phyloP scores from a whole-genome alignment of 64 coral and sea anemone species.

The Acropora yongei region DNA sequence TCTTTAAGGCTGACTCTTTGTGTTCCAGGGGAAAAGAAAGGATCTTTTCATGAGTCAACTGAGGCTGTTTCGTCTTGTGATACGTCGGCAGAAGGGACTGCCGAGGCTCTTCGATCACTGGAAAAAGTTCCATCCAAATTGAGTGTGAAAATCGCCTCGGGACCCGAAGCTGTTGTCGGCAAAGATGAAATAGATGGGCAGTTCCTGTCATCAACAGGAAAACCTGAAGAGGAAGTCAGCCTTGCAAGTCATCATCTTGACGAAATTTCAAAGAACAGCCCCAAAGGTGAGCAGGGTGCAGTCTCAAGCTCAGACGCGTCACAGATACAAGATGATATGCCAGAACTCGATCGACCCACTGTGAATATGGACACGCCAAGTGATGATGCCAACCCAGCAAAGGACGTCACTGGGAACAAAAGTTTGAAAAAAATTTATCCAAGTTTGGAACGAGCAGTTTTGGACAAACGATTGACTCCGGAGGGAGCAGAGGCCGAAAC shows the following conservation, averaged over 20 bases:
- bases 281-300: not conserved
- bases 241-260: too few species aligned
- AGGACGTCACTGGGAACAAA: not conserved
- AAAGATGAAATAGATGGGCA: not conserved
- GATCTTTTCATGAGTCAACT: not conserved
- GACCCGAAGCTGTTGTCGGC: not conserved
- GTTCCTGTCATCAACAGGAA: not conserved
- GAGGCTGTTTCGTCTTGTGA: not conserved
- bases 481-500: slow-evolving; percentile 33
- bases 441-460: slow-evolving; percentile 20
- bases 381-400: not conserved
- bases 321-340: not conserved
- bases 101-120: not conserved
- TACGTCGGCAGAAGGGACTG: not conserved
- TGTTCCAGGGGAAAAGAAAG: not conserved
- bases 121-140: not conserved
- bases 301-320: not conserved
- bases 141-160: not conserved
- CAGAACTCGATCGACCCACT: not conserved
- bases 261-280: not conserved
- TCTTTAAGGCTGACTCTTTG: not conserved
- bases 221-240: not conserved
- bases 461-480: slow-evolving; percentile 25
- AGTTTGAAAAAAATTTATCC: not conserved
- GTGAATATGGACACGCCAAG: not conserved